Base-by-base conservation (phyloP, 2,888 invertebrate species). In the Lathronympha strigana region DNA sequence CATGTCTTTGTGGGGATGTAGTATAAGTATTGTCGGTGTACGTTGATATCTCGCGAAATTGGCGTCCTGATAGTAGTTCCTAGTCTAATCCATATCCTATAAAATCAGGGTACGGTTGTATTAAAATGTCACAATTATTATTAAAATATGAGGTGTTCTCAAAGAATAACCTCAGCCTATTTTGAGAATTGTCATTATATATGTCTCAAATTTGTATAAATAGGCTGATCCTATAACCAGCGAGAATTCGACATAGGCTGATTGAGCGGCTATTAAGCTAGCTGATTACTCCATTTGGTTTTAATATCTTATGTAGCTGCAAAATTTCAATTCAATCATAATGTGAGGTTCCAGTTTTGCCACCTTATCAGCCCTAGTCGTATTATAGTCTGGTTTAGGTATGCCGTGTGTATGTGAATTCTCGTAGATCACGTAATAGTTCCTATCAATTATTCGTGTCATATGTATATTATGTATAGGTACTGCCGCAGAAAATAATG, bases 41-140 rank as follows among this genome's bases (percentile, higher is more conserved):
- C 6, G 13, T 33, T 36, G 36, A n/a, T 19, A 53, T 21, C 9
- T 4, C 23, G 25, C 40, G n/a, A 38, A 6, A 28, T 45, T 43
- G 55, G 28, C n/a, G 13, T 43, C 43, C 33, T 31, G 4, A 1
- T 23, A 49, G 38, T 57, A 8, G 55, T 67, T 61, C 51, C 61
- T 64, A 67, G 55, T 58, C 63, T 21, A 28, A 40, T 31, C 50
- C 63, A 63, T 57, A 50, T 57, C 49, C 49, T 49, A 51, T n/a
- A 36, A 40, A 63, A 17, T 50, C 57, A 63, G 63, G 57, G 50
- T 58, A 58, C 40, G 50, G 57, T 33, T 43, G n/a, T 57, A 50
- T 31, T 28, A 4, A 57, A 21, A 21, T 57, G n/a, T 43, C 19
- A 31, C 19, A 31, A 6, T 31, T 45, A 17, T 45, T 55, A 19